A percentile compares a stretch with the other conserved stretches of the same genome.
Evolutionary conservation across 2,113 vertebrate species (phyloP).

Genomic region (Alces alces): DNA sequence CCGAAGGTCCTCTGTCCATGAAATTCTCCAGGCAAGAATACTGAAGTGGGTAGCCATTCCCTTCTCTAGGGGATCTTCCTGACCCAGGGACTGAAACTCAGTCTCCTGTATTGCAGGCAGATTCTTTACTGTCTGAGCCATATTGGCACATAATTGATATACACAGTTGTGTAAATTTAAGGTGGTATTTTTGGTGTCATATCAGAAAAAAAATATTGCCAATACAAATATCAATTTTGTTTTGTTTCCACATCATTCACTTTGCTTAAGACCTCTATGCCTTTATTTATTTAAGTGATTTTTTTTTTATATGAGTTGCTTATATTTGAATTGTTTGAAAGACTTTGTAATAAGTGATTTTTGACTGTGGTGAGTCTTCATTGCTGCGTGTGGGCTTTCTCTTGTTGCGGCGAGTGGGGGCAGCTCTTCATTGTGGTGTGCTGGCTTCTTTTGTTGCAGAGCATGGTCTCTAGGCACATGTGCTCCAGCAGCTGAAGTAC

Average conservation of each 20-base stretch:
- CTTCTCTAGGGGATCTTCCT: not conserved
- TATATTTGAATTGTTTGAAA: too few species aligned
- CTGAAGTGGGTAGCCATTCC: not conserved
- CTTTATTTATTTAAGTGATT: not conserved
- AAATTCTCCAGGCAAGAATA: not conserved
- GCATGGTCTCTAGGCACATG: not conserved
- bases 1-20: not conserved
- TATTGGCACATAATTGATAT: not conserved
- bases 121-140: not conserved
- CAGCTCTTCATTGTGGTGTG: not conserved
- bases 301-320: too few species aligned
- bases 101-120: not conserved
- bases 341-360: not conserved
- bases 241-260: not conserved
- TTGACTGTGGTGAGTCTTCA: not conserved
- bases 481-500: not conserved
- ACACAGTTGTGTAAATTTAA: not conserved
- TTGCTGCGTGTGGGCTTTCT: not conserved
- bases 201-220: not conserved
- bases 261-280: not conserved
- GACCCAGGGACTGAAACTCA: not conserved
- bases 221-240: not conserved
- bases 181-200: not conserved
- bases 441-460: not conserved
- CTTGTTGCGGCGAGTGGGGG: fast-evolving